These are phyloP conservation scores for Uloborus diversus DNA, from an alignment of 1,140 invertebrate genomes.

Conservation along the genomic window DNA sequence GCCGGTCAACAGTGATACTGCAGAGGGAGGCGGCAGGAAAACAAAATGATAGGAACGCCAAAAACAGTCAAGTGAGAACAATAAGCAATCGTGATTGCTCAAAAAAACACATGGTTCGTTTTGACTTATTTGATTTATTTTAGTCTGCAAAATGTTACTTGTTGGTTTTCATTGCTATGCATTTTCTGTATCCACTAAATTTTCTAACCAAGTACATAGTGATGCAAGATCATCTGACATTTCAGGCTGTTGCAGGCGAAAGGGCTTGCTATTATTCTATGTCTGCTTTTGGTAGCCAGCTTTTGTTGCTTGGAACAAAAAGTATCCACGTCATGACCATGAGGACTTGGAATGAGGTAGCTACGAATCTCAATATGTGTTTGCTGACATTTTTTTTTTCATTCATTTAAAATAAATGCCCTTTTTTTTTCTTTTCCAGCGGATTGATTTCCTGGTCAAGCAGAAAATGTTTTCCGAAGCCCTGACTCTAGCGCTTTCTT, in stretches of 20 bases:
- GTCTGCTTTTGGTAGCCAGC: slow-evolving; percentile 75
- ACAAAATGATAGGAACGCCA: no score
- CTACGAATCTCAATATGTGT: slow-evolving; percentile 36
- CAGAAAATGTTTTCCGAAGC: slow-evolving; percentile 73
- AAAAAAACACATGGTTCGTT: no score
- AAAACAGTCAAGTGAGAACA: no score
- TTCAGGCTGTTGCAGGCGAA: slow-evolving; percentile 85
- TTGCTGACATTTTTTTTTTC: neutral
- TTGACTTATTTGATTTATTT: no score
- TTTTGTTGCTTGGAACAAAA: slow-evolving; percentile 85
- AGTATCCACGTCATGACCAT: slow-evolving; percentile 82
- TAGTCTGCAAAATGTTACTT: no score
- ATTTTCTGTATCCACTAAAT: no score
- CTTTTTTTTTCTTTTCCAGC: slow-evolving; percentile 59
- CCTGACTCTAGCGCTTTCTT: slow-evolving; percentile 73
- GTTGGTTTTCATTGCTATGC: no score
- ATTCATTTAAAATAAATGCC: neutral
- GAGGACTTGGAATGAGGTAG: slow-evolving; percentile 81
- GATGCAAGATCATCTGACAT: no score
- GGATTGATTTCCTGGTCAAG: slow-evolving; percentile 67
- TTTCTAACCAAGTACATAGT: no score
- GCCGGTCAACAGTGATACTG: no score
- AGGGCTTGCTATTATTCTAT: slow-evolving; percentile 91
- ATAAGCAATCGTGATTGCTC: no score
- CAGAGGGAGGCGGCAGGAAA: no score